Conservation (phyloP, 2,888 invertebrate species). For the Melieria crassipennis region DNA sequence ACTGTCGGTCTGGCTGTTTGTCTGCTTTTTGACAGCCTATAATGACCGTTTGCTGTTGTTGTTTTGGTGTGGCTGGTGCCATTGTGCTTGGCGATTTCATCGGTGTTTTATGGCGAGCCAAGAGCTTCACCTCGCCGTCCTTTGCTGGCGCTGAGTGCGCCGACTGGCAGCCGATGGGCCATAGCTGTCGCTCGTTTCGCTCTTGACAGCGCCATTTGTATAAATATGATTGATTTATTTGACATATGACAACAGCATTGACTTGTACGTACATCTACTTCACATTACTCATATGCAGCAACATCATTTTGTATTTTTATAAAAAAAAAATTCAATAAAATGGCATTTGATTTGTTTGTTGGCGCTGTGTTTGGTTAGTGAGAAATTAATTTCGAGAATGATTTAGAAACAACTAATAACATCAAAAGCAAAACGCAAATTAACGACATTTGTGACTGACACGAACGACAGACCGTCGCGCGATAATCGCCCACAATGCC, state of each 20-base stretch:
- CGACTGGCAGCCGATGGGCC: not conserved
- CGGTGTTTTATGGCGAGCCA: no score
- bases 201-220: conserved; percentile 52
- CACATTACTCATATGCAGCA: not conserved
- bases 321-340: not conserved
- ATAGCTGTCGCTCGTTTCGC: conserved; percentile 13
- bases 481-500: no score
- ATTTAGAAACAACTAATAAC: no score
- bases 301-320: not conserved
- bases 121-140: not conserved
- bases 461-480: no score
- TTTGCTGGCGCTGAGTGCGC: not conserved
- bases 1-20: no score
- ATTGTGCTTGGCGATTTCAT: no score
- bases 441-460: no score
- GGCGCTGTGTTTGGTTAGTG: not conserved
- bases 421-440: no score
- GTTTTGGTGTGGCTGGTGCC: no score
- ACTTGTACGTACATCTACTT: conserved; percentile 54
- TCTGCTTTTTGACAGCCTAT: no score
- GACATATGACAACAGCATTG: conserved; percentile 57
- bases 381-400: not conserved
- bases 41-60: no score
- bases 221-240: conserved; percentile 63
- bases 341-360: not conserved